phyloP scores from a whole-genome alignment of 2,888 invertebrate genomes.

The Scaptomyza cyrtandrae region DNA sequence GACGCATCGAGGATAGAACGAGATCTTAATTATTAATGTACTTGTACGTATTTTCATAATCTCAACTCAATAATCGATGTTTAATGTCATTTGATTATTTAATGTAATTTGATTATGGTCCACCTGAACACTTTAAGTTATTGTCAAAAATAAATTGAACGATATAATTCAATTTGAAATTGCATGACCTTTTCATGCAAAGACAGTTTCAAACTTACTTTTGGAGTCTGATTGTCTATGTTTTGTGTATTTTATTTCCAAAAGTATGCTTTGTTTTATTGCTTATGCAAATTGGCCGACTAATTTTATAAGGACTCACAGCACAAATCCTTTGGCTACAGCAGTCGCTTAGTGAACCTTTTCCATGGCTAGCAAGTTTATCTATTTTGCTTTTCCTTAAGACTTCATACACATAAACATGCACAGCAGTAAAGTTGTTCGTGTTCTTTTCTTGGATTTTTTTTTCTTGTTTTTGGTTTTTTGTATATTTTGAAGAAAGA shows the following conservation, averaged over 20 bases:
- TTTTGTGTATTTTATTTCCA: constrained; percentile 11
- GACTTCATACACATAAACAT: constrained; percentile 34
- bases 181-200: constrained; percentile 1
- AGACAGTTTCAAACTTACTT: constrained; percentile 9
- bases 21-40: too few species aligned
- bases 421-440: constrained; percentile 22
- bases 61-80: not conserved
- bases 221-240: not conserved
- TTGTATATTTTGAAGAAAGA: constrained; percentile 12
- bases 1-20: too few species aligned
- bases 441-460: too few species aligned
- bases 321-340: constrained; percentile 57
- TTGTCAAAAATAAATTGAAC: constrained; percentile 2
- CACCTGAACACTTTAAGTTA: not conserved
- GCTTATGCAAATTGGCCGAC: constrained; percentile 67
- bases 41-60: not conserved
- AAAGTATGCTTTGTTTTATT: constrained; percentile 53
- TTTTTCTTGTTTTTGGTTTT: not conserved
- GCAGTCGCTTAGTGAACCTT: constrained; percentile 57
- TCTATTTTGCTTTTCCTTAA: constrained; percentile 58
- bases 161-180: constrained; percentile 11
- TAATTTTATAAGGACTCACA: constrained; percentile 54
- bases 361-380: constrained; percentile 44
- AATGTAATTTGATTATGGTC: not conserved
- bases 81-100: too few species aligned